Conservation (phyloP, 2,797 vertebrate genomes). For the Chiloscyllium punctatum region DNA sequence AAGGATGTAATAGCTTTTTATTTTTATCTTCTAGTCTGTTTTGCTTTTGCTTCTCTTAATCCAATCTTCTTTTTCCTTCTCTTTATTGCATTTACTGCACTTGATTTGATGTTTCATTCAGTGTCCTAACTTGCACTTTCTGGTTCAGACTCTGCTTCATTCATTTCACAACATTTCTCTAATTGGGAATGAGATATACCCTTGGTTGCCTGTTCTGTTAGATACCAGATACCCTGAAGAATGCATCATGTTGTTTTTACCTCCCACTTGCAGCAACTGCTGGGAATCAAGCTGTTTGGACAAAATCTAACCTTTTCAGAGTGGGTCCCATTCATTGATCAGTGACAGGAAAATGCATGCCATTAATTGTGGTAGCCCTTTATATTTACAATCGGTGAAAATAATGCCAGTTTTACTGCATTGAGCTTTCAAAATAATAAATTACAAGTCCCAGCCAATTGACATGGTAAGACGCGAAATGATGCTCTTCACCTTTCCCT, state of each 20-base stretch:
- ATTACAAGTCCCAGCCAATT: not conserved
- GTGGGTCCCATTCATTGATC: not conserved
- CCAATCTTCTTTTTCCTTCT: not conserved
- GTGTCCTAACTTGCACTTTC: not conserved
- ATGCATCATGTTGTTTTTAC: not conserved
- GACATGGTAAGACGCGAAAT: not conserved
- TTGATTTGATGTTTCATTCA: not conserved
- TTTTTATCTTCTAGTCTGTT: not conserved
- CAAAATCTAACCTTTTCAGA: not conserved
- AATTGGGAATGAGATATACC: not conserved
- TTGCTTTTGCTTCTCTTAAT: not conserved
- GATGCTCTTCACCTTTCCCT: not conserved
- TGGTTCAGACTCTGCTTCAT: not conserved
- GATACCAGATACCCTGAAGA: not conserved
- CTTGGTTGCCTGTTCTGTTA: not conserved
- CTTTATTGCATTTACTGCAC: not conserved
- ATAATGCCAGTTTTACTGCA: not conserved
- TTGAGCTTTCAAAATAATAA: slow-evolving; percentile 44
- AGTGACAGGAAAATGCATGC: not conserved
- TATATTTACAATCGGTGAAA: not conserved
- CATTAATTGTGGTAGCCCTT: not conserved
- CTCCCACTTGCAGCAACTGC: not conserved
- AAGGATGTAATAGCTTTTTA: too few species aligned
- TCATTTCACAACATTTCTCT: not conserved
- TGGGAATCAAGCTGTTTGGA: not conserved